Evolutionary conservation across 2,888 invertebrate species (phyloP).

Genomic region (Heliconius aoede): DNA sequence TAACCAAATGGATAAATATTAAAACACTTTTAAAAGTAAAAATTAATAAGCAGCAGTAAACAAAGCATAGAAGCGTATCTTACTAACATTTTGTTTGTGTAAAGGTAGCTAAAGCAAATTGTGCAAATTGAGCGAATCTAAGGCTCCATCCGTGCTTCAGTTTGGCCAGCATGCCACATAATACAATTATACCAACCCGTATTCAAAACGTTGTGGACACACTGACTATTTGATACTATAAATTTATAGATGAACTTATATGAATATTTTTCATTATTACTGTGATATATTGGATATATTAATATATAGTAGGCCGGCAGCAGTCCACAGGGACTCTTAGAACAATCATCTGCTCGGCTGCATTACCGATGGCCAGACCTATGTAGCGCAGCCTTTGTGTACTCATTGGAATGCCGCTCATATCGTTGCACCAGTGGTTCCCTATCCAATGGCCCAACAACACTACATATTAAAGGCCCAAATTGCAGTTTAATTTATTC

Average conservation of each 20-base stretch:
- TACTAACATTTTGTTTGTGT: conserved; percentile 51
- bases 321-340: conserved; percentile 57
- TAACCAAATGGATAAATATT: too few relatives aligned
- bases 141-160: conserved; percentile 16
- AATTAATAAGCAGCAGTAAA: conserved; percentile 44
- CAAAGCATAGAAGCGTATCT: conserved; percentile 39
- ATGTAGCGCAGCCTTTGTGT: conserved; percentile 56
- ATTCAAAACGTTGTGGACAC: background rate
- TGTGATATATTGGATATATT: background rate
- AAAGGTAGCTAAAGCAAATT: conserved; percentile 42
- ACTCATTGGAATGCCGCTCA: conserved; percentile 79
- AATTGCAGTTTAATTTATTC: conserved; percentile 84
- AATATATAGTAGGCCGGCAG: conserved; percentile 6
- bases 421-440: conserved; percentile 70
- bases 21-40: background rate
- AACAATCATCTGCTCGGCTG: conserved; percentile 62
- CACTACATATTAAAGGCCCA: conserved; percentile 81
- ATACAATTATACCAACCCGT: background rate
- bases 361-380: conserved; percentile 64
- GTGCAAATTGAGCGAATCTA: conserved; percentile 36
- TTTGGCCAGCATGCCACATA: conserved; percentile 2
- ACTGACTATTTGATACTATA: background rate
- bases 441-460: conserved; percentile 78
- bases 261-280: background rate
- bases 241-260: background rate